phyloP scores from a whole-genome alignment of 2,113 vertebrate genomes.

The Trematocara nigrifrons region DNA sequence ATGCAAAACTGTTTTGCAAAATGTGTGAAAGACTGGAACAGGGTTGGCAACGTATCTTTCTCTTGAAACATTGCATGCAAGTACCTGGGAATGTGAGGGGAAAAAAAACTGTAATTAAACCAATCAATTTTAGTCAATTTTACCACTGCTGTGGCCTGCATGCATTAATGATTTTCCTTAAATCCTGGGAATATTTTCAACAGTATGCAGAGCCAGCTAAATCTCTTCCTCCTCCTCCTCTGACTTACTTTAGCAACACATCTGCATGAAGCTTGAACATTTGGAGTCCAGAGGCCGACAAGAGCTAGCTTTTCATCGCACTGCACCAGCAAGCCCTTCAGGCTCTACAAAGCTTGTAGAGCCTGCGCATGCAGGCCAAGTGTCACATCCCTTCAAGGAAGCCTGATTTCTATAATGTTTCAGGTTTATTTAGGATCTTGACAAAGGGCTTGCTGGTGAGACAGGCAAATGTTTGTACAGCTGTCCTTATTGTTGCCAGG shows the following conservation, averaged over 20 bases:
- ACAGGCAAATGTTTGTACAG: slow-evolving; percentile 63
- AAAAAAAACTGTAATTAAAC: rapidly evolving
- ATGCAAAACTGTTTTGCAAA: background rate
- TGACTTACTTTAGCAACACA: background rate
- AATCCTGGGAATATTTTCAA: background rate
- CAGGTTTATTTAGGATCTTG: slow-evolving; percentile 50
- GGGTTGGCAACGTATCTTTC: background rate
- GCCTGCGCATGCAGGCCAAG: slow-evolving; percentile 18
- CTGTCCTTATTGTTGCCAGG: slow-evolving; percentile 48
- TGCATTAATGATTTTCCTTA: background rate
- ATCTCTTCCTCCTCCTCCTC: background rate
- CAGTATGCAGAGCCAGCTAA: background rate
- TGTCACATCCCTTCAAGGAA: slow-evolving; percentile 32
- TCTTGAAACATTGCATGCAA: background rate
- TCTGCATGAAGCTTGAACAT: background rate
- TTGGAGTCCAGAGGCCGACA: background rate
- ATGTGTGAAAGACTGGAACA: background rate
- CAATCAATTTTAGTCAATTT: too few relatives aligned
- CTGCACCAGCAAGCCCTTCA: background rate
- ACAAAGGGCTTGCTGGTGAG: slow-evolving; percentile 38
- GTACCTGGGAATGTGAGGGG: background rate
- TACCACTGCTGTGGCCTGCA: background rate
- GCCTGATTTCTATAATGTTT: slow-evolving; percentile 34
- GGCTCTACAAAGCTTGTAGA: background rate
- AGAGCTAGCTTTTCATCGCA: background rate